These are phyloP conservation scores for Mylabris phalerata DNA, from an alignment of 1,140 invertebrate genomes.

Conservation along the genomic window DNA sequence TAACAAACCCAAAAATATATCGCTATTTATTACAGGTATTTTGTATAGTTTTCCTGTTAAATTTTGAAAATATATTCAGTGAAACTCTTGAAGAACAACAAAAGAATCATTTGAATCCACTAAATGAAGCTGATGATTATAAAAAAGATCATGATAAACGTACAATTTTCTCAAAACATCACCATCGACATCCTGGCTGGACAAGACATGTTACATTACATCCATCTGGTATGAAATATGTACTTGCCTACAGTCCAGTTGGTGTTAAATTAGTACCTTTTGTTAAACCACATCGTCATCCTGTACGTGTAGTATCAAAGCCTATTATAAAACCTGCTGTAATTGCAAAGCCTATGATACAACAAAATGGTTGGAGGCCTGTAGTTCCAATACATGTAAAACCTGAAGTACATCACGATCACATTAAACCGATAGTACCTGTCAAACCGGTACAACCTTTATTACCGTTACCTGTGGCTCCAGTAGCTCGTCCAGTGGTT, in stretches of 20 bases:
- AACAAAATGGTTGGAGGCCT: conserved; percentile 12
- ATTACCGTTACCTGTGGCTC: conserved; percentile 1
- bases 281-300: conserved; percentile 22
- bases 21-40: no score
- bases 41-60: no score
- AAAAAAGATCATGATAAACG: conserved; percentile 35
- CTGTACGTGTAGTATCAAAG: not conserved
- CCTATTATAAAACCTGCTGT: not conserved
- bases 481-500: conserved; percentile 6
- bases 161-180: conserved; percentile 26
- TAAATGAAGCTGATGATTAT: conserved; percentile 22
- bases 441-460: conserved; percentile 4
- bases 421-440: conserved; percentile 7
- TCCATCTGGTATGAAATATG: conserved; percentile 26
- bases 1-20: no score
- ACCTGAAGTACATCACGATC: conserved; percentile 6
- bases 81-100: not conserved
- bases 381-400: conserved; percentile 8
- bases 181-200: conserved; percentile 20
- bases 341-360: conserved; percentile 9
- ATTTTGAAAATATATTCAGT: no score
- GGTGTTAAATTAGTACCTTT: conserved; percentile 27
- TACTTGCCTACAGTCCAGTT: conserved; percentile 29
- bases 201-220: conserved; percentile 30
- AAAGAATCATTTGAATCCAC: conserved; percentile 27